Evolutionary conservation across 1,140 invertebrate genomes (phyloP).

Genomic region (Macrotrachela quadricornifera): DNA sequence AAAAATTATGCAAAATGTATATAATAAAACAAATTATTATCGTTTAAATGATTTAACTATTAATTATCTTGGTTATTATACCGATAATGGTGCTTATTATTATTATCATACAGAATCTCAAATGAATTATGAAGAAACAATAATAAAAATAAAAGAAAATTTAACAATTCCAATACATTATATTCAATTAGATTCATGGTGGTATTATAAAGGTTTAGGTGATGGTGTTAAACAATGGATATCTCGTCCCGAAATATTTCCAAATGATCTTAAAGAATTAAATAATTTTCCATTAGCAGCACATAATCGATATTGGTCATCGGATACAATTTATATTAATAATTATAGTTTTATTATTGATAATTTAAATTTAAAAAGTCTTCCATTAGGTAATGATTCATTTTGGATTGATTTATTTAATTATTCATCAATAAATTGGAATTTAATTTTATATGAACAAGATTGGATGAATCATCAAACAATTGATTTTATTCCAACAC

Average conservation of each 20-base stretch:
- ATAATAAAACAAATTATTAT: no score
- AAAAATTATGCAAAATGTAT: no score
- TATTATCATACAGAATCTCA: constrained; percentile 11
- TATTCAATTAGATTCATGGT: constrained; percentile 21
- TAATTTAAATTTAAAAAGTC: neutral
- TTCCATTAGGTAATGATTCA: constrained; percentile 7
- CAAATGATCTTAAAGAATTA: no score
- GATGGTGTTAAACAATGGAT: neutral
- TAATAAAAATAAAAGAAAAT: constrained; percentile 6
- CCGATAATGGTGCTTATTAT: constrained; percentile 14
- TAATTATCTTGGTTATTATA: constrained; percentile 16
- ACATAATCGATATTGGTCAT: constrained; percentile 18
- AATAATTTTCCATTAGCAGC: constrained; percentile 10
- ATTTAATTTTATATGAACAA: constrained; percentile 15
- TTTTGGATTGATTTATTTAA: constrained; percentile 16
- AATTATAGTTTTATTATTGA: constrained; percentile 1
- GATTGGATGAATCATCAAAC: constrained; percentile 15
- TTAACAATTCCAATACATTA: constrained; percentile 11
- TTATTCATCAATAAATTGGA: constrained; percentile 13
- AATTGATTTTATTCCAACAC: constrained; percentile 8
- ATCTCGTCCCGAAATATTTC: no score
- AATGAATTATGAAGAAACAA: constrained; percentile 6
- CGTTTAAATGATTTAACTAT: constrained; percentile 11
- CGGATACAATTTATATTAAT: neutral
- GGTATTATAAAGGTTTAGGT: constrained; percentile 10